phyloP scores from a whole-genome alignment of 1,140 invertebrate genomes.

The Halyomorpha halys region DNA sequence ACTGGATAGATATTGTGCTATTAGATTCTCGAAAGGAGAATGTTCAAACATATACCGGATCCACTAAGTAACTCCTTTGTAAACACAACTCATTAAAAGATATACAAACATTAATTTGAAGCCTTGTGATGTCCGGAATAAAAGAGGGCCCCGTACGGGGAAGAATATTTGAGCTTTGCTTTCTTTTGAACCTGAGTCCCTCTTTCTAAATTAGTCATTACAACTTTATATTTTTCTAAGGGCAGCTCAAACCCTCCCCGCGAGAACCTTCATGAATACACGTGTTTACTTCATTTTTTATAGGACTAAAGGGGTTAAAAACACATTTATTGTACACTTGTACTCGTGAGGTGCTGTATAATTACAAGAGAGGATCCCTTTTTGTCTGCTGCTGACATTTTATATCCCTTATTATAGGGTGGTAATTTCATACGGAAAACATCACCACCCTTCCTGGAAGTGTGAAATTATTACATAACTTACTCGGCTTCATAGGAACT shows the following conservation, averaged over 20 bases:
- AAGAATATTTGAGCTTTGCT: slow-evolving; percentile 11
- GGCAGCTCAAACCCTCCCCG: background rate
- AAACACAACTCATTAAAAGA: slow-evolving; percentile 16
- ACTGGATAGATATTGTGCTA: slow-evolving; percentile 3
- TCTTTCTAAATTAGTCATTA: slow-evolving; percentile 13
- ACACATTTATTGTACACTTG: slow-evolving; percentile 6
- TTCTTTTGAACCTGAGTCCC: slow-evolving; percentile 3
- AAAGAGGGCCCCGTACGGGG: background rate
- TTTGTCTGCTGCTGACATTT: too few relatives aligned
- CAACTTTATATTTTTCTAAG: slow-evolving; percentile 8
- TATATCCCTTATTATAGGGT: too few relatives aligned
- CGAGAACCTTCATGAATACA: slow-evolving; percentile 10
- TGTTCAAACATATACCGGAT: slow-evolving; percentile 1
- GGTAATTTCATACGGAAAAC: too few relatives aligned
- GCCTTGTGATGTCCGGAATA: slow-evolving; percentile 11
- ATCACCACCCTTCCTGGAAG: too few relatives aligned
- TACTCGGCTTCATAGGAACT: too few relatives aligned
- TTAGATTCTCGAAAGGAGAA: background rate
- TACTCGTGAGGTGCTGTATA: background rate
- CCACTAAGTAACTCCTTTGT: slow-evolving; percentile 10
- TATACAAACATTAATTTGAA: slow-evolving; percentile 17
- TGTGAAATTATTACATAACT: too few relatives aligned
- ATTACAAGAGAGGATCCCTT: too few relatives aligned
- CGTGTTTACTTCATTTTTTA: slow-evolving; percentile 9
- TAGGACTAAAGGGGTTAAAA: background rate